Percentiles rank a stretch among this genome's conserved stretches.
Conservation (phyloP, 2,888 invertebrate genomes). For the Eumacrocentrus americanus region DNA sequence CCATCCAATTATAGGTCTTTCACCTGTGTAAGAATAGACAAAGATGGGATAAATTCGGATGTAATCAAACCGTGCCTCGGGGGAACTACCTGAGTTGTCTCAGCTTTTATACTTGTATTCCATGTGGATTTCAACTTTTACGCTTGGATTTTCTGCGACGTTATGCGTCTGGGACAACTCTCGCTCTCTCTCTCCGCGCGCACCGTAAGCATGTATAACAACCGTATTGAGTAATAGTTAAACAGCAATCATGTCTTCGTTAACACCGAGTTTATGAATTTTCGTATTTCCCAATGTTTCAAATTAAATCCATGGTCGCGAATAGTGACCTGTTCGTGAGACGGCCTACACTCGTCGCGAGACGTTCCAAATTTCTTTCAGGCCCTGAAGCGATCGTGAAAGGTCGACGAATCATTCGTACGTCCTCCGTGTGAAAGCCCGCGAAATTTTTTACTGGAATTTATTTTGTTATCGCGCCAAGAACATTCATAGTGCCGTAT, state of each 20-base stretch:
- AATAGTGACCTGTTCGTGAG: background rate
- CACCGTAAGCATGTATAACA: too few relatives aligned
- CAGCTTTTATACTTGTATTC: too few relatives aligned
- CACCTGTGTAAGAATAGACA: slow-evolving; percentile 1
- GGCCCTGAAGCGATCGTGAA: background rate
- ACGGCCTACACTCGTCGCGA: background rate
- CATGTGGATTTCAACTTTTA: too few relatives aligned
- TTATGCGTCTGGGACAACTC: too few relatives aligned
- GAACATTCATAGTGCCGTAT: background rate
- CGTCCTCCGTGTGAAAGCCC: background rate
- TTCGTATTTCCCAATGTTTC: background rate
- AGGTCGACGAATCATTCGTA: background rate
- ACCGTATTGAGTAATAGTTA: too few relatives aligned
- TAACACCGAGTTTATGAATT: background rate
- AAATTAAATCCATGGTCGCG: background rate
- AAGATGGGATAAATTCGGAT: background rate
- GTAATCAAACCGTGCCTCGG: background rate
- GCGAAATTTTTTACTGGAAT: background rate
- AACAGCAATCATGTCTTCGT: too few relatives aligned
- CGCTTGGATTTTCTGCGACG: too few relatives aligned
- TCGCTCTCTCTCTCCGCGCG: too few relatives aligned
- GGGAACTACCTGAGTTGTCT: too few relatives aligned
- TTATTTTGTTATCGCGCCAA: background rate
- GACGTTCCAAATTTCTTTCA: background rate
- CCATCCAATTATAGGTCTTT: background rate